Conservation (phyloP, 2,113 vertebrate genomes). For the Nipponia nippon region DNA sequence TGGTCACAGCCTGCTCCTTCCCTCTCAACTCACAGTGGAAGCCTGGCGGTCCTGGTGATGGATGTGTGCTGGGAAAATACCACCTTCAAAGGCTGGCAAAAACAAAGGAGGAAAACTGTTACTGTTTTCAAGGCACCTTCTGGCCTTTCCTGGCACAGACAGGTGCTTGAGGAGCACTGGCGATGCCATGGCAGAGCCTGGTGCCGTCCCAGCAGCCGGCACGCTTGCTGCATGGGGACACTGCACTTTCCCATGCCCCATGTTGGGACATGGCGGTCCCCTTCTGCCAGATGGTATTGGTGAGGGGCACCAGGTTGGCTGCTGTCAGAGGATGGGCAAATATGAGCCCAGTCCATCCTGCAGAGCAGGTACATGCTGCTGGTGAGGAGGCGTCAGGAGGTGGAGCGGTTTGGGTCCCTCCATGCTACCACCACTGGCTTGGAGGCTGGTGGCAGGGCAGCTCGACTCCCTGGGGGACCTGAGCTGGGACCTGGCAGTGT, state of each 20-base stretch:
- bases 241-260: not conserved
- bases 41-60: fast-evolving
- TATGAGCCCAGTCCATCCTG: not conserved
- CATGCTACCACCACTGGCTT: fast-evolving
- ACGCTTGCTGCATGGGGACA: not conserved
- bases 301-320: not conserved
- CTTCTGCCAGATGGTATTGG: not conserved
- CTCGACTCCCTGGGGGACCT: not conserved
- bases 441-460: not conserved
- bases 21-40: not conserved
- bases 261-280: fast-evolving
- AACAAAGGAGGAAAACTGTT: not conserved
- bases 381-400: not conserved
- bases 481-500: fast-evolving
- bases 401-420: not conserved
- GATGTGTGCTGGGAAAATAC: not conserved
- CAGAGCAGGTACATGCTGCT: not conserved
- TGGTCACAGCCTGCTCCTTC: not conserved
- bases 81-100: not conserved
- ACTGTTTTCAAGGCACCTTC: not conserved
- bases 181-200: not conserved
- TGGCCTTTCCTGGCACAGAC: not conserved
- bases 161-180: not conserved
- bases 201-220: not conserved
- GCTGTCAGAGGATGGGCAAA: not conserved